phyloP scores from a whole-genome alignment of 2,797 vertebrate species.

The Champsocephalus gunnari region DNA sequence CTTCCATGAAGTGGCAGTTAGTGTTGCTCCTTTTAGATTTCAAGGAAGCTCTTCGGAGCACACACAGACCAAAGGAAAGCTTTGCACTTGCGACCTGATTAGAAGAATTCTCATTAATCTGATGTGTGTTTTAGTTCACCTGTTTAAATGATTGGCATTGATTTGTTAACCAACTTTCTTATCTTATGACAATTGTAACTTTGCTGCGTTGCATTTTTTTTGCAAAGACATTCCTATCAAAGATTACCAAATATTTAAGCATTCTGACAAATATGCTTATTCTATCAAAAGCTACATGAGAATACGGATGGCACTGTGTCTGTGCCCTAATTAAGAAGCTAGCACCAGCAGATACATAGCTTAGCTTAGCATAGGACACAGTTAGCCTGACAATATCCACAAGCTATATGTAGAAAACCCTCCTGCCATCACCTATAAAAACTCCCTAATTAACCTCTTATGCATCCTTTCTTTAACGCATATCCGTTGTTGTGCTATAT shows the following conservation, averaged over 20 bases:
- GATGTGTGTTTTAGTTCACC: background rate
- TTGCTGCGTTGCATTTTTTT: background rate
- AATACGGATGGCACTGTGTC: too few species aligned
- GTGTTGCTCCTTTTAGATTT: slow-evolving; percentile 29
- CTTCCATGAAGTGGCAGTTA: slow-evolving; percentile 36
- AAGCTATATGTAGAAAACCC: background rate
- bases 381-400: background rate
- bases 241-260: background rate
- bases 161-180: background rate
- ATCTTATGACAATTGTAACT: too few species aligned
- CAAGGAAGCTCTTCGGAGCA: slow-evolving; percentile 29
- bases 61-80: background rate
- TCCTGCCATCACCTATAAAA: too few species aligned
- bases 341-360: too few species aligned
- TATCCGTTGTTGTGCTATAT: background rate
- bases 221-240: background rate
- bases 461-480: background rate
- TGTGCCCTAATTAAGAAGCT: too few species aligned
- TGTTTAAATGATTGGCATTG: too few species aligned
- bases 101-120: background rate
- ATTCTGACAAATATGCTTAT: background rate
- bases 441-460: background rate
- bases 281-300: background rate
- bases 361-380: background rate
- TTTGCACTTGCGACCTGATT: slow-evolving; percentile 25